Evolutionary conservation across 1,140 invertebrate genomes (phyloP).

Genomic region (Zaprionus lachaisei): DNA sequence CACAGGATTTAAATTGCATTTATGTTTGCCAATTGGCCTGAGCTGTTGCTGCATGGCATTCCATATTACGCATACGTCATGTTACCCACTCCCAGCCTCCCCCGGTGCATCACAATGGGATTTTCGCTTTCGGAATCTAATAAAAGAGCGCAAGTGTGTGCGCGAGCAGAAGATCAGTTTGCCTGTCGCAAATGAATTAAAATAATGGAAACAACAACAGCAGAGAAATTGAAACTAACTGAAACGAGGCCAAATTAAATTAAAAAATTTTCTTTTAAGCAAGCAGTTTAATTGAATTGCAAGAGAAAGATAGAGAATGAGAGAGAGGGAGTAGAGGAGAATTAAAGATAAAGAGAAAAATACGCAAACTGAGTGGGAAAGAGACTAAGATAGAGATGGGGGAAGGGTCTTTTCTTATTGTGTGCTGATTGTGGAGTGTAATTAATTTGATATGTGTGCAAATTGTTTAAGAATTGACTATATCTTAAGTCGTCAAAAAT

Average conservation of each 20-base stretch:
- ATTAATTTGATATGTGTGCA: neutral
- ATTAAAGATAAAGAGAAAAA: neutral
- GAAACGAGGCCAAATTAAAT: constrained; percentile 72
- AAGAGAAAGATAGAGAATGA: neutral
- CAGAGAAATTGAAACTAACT: constrained; percentile 38
- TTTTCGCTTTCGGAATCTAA: constrained; percentile 63
- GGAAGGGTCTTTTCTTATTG: neutral
- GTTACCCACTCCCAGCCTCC: constrained; percentile 7
- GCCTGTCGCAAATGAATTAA: constrained; percentile 46
- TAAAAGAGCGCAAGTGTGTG: constrained; percentile 39
- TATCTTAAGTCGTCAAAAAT: too few species aligned
- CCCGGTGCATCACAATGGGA: neutral
- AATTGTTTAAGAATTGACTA: neutral
- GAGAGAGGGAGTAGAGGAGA: neutral
- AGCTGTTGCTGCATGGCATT: constrained; percentile 42
- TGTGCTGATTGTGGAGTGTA: neutral
- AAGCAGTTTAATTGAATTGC: constrained; percentile 73
- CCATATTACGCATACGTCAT: constrained; percentile 63
- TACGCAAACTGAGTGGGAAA: neutral
- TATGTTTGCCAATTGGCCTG: constrained; percentile 69
- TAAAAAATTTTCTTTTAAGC: constrained; percentile 73
- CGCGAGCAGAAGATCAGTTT: constrained; percentile 8
- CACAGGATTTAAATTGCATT: constrained; percentile 74
- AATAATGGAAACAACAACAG: constrained; percentile 39
- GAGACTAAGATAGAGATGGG: neutral